phyloP scores from a whole-genome alignment of 2,888 invertebrate genomes.

The Adineta ricciae region DNA sequence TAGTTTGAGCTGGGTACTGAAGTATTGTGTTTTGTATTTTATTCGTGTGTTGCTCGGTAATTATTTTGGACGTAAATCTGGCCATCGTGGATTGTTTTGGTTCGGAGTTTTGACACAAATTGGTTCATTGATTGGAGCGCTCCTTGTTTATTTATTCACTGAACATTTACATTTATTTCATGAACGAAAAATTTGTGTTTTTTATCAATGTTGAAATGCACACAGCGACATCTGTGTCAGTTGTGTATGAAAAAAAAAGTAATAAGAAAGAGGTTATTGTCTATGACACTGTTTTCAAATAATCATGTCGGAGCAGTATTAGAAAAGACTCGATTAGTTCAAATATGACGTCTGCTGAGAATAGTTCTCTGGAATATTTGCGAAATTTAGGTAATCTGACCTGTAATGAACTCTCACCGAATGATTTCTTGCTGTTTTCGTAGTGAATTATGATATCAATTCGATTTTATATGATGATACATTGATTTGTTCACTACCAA shows the following conservation, averaged over 20 bases:
- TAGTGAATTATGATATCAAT: background rate
- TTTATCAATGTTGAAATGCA: background rate
- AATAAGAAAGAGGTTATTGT: background rate
- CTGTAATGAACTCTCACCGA: too few species aligned
- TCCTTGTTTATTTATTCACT: background rate
- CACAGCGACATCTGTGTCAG: background rate
- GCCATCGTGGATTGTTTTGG: slow-evolving; percentile 22
- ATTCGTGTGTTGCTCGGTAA: background rate
- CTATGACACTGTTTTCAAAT: background rate
- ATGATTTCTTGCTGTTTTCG: background rate
- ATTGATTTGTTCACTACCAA: background rate
- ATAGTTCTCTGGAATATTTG: background rate
- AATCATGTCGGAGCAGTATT: background rate
- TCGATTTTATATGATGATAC: slow-evolving; percentile 5
- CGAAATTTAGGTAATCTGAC: background rate
- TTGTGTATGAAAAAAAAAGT: background rate
- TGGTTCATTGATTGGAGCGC: background rate
- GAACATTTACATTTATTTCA: background rate
- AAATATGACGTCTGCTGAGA: background rate
- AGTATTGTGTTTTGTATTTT: slow-evolving; percentile 10
- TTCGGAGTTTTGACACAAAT: slow-evolving; percentile 20
- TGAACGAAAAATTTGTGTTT: background rate
- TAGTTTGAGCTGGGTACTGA: background rate
- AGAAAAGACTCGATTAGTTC: background rate
- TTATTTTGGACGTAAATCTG: slow-evolving; percentile 12